Percentiles rank a stretch among this genome's conserved stretches.
Evolutionary conservation across 2,888 invertebrate species (phyloP).

Genomic region (Cheilosia impressa): DNA sequence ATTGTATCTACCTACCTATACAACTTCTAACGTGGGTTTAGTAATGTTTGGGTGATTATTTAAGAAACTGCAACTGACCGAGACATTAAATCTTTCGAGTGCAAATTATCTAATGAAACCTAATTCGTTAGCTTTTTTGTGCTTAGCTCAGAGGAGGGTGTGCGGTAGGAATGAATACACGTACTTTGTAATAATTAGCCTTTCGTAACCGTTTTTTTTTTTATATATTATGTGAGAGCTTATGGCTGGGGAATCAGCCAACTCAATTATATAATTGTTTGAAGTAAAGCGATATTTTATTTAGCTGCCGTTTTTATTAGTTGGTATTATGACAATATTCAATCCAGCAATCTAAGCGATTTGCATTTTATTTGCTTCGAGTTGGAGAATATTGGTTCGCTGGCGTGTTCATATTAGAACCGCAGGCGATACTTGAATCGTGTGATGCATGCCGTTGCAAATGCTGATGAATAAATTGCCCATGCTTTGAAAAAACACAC

Average conservation of each 20-base stretch:
- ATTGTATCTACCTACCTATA: neutral
- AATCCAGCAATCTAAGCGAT: too few species aligned
- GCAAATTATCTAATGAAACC: conserved; percentile 34
- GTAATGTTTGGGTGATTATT: conserved; percentile 19
- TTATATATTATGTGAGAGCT: neutral
- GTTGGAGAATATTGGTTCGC: too few species aligned
- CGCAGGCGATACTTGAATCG: too few species aligned
- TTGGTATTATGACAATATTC: too few species aligned
- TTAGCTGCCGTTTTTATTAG: neutral
- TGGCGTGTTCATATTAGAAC: too few species aligned
- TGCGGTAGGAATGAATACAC: neutral
- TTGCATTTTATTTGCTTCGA: too few species aligned
- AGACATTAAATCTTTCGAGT: conserved; percentile 25
- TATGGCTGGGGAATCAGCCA: conserved; percentile 10
- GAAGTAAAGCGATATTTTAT: conserved; percentile 2
- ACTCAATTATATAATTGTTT: conserved; percentile 18
- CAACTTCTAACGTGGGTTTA: neutral
- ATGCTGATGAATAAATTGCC: too few species aligned
- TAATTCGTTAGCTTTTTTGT: conserved; percentile 16
- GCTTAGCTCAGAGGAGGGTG: neutral
- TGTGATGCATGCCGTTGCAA: too few species aligned
- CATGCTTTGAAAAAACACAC: too few species aligned
- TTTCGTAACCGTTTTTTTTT: conserved; percentile 30
- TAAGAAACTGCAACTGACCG: conserved; percentile 25
- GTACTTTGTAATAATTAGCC: conserved; percentile 13